phyloP scores from a whole-genome alignment of 2,888 invertebrate genomes.

The Anoplius nigerrimus region DNA sequence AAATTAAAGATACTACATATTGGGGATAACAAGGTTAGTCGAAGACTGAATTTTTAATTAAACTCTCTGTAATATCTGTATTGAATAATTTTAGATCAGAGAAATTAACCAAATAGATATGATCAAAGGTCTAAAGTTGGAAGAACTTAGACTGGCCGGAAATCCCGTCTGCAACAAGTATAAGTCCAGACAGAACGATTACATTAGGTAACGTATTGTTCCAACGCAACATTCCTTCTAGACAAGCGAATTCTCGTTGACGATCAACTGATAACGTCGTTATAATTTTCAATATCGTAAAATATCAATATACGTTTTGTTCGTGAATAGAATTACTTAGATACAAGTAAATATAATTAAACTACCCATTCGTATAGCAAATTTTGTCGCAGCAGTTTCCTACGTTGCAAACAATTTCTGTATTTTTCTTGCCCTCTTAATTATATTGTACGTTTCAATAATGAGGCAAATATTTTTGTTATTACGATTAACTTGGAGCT shows the following conservation, averaged over 20 bases:
- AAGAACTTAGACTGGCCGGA: constrained; percentile 86
- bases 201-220: constrained; percentile 84
- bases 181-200: constrained; percentile 82
- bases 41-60: not conserved
- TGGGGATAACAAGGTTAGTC: constrained; percentile 86
- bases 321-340: too few relatives aligned
- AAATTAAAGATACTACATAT: constrained; percentile 87
- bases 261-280: too few relatives aligned
- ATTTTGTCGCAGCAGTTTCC: too few relatives aligned
- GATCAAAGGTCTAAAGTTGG: constrained; percentile 83
- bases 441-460: constrained; percentile 21
- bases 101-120: constrained; percentile 81
- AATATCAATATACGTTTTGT: too few relatives aligned
- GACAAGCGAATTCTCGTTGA: too few relatives aligned
- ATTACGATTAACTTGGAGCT: constrained; percentile 64
- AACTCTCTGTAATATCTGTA: too few relatives aligned
- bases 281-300: too few relatives aligned
- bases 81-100: constrained; percentile 77
- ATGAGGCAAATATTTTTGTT: constrained; percentile 49
- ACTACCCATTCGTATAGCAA: too few relatives aligned
- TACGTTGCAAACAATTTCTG: too few relatives aligned
- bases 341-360: too few relatives aligned
- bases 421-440: too few relatives aligned
- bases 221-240: constrained; percentile 22
- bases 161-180: constrained; percentile 89